Conservation (phyloP, 2,888 invertebrate genomes). For the Drosophila picticornis region DNA sequence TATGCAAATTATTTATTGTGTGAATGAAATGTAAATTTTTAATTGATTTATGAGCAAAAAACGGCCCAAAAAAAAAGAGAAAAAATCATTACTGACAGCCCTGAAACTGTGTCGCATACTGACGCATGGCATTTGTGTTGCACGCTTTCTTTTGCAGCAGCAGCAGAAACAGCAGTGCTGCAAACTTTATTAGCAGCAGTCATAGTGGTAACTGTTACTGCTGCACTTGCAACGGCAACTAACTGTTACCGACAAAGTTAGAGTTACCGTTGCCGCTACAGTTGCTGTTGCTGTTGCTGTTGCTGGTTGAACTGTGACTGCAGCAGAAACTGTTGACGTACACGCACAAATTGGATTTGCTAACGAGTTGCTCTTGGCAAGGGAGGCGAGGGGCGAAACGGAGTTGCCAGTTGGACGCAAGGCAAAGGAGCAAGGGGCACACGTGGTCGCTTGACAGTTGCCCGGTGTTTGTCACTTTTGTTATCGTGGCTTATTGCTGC, state of each 20-base stretch:
- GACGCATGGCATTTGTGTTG: constrained; percentile 53
- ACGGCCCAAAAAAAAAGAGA: neutral
- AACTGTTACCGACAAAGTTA: constrained; percentile 13
- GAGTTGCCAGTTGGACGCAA: neutral
- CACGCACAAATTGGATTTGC: constrained; percentile 79
- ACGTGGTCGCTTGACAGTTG: constrained; percentile 60
- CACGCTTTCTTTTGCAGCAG: constrained; percentile 18
- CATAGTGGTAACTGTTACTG: constrained; percentile 7
- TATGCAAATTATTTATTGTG: constrained; percentile 72
- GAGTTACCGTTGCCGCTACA: constrained; percentile 22
- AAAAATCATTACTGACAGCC: neutral
- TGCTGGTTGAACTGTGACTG: constrained; percentile 42
- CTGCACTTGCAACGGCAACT: constrained; percentile 26
- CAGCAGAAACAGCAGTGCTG: constrained; percentile 6
- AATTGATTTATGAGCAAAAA: constrained; percentile 62
- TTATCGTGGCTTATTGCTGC: constrained; percentile 60
- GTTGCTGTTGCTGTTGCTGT: constrained; percentile 28
- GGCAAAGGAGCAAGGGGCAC: constrained; percentile 1
- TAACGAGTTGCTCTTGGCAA: constrained; percentile 57
- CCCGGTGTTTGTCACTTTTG: constrained; percentile 76
- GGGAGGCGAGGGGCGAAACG: neutral
- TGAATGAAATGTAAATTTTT: constrained; percentile 75
- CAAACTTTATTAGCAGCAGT: constrained; percentile 28
- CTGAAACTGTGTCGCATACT: constrained; percentile 58
- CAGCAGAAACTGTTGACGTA: constrained; percentile 69